A percentile compares a stretch with the other conserved stretches of the same genome.
Evolutionary conservation across 1,140 invertebrate genomes (phyloP).

Genomic region (Orius insidiosus): DNA sequence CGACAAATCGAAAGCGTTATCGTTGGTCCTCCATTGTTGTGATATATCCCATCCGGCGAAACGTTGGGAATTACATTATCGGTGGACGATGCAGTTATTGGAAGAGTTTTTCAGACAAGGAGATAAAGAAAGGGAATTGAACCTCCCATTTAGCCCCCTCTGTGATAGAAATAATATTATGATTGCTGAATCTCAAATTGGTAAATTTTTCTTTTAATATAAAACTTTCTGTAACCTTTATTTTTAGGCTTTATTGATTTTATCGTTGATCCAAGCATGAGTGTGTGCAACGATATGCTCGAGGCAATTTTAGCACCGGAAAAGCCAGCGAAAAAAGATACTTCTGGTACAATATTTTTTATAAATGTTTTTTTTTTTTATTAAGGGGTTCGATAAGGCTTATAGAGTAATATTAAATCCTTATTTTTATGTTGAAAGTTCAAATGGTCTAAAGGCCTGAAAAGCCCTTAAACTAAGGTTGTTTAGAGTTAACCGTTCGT

Average conservation of each 20-base stretch:
- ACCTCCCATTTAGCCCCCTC: conserved; percentile 82
- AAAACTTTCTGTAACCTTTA: no score
- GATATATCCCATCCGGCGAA: conserved; percentile 97
- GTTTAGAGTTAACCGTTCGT: no score
- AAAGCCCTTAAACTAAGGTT: no score
- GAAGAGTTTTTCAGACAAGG: conserved; percentile 95
- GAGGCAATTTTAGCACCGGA: conserved; percentile 47
- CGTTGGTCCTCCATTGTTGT: conserved; percentile 85
- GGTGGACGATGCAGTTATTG: conserved; percentile 80
- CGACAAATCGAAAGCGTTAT: conserved; percentile 84
- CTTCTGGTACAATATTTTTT: no score
- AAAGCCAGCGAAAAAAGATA: background rate
- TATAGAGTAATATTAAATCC: no score
- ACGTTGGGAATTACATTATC: conserved; percentile 78
- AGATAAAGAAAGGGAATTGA: conserved; percentile 78
- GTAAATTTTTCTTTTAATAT: no score
- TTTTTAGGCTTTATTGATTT: conserved; percentile 83
- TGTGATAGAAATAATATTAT: conserved; percentile 93
- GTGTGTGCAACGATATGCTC: conserved; percentile 86
- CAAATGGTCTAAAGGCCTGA: no score
- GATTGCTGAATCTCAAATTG: conserved; percentile 87
- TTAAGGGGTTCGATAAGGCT: no score
- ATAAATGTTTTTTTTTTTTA: no score
- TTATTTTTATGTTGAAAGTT: no score
- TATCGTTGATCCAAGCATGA: conserved; percentile 91